Evolutionary conservation across 2,888 invertebrate genomes (phyloP).

Genomic region (Tenthredo amoena): DNA sequence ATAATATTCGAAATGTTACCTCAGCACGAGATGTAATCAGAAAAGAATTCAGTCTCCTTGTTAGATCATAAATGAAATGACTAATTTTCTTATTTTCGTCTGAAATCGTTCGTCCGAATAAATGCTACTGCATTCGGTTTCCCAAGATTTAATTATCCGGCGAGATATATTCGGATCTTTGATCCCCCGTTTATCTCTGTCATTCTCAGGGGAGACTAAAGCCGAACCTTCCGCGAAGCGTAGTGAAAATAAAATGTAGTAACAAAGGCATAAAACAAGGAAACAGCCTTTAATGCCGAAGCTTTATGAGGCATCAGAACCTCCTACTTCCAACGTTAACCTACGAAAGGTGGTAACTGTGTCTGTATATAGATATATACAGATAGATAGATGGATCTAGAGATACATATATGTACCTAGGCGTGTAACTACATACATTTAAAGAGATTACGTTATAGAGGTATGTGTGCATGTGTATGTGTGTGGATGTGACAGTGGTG

Average conservation of each 20-base stretch:
- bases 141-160: constrained; percentile 28
- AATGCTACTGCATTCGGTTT: not conserved
- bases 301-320: constrained; percentile 45
- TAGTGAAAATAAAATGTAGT: constrained; percentile 46
- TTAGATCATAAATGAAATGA: not conserved
- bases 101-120: not conserved
- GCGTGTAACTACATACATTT: not conserved
- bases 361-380: not conserved
- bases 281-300: constrained; percentile 46
- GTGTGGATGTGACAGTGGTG: constrained; percentile 4
- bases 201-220: not conserved
- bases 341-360: constrained; percentile 17
- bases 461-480: not conserved
- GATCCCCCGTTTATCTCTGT: constrained; percentile 32
- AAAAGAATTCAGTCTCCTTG: too few species aligned
- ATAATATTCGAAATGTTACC: not conserved
- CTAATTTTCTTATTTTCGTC: not conserved
- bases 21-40: too few species aligned
- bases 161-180: constrained; percentile 36
- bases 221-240: not conserved
- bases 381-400: not conserved
- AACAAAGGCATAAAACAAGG: constrained; percentile 45
- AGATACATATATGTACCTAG: not conserved
- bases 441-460: not conserved
- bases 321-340: constrained; percentile 3